Percentiles rank a stretch among this genome's conserved stretches.
Evolutionary conservation across 2,113 vertebrate species (phyloP).

Genomic region (Serinus canaria): DNA sequence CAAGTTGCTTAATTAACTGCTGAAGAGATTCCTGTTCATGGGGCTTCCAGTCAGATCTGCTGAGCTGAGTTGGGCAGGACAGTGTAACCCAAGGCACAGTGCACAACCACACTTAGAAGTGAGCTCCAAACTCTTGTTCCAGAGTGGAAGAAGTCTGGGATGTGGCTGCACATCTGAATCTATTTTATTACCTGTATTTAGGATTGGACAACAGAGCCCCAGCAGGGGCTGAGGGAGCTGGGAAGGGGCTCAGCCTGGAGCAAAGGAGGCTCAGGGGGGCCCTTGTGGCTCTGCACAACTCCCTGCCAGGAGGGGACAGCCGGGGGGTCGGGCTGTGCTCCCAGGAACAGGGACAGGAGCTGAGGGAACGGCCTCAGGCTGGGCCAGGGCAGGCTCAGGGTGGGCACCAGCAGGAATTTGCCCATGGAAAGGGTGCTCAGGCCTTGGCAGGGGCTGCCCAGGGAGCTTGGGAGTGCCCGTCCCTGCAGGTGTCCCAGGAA

Average conservation of each 20-base stretch:
- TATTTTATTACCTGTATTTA: background rate
- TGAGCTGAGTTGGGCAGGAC: background rate
- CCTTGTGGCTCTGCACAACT: background rate
- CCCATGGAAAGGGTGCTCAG: background rate
- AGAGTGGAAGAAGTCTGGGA: too few relatives aligned
- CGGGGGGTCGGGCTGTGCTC: background rate
- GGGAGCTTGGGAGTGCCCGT: too few relatives aligned
- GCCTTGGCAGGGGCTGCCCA: background rate
- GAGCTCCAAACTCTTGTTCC: background rate
- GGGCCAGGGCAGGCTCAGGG: background rate
- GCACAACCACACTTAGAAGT: background rate
- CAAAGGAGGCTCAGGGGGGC: background rate
- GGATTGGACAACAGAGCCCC: too few relatives aligned
- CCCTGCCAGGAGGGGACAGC: background rate
- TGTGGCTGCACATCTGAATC: background rate
- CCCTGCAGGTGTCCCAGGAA: too few relatives aligned
- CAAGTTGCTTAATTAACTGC: background rate
- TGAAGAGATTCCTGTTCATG: background rate
- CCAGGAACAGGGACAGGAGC: background rate
- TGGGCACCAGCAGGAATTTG: background rate
- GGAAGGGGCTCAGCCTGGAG: background rate
- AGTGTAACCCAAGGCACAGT: accelerated
- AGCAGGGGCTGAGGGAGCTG: background rate
- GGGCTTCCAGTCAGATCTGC: background rate
- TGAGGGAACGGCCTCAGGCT: background rate